These are phyloP conservation scores for Pelusios castaneus DNA, from an alignment of 2,113 vertebrate species.

Conservation along the genomic window DNA sequence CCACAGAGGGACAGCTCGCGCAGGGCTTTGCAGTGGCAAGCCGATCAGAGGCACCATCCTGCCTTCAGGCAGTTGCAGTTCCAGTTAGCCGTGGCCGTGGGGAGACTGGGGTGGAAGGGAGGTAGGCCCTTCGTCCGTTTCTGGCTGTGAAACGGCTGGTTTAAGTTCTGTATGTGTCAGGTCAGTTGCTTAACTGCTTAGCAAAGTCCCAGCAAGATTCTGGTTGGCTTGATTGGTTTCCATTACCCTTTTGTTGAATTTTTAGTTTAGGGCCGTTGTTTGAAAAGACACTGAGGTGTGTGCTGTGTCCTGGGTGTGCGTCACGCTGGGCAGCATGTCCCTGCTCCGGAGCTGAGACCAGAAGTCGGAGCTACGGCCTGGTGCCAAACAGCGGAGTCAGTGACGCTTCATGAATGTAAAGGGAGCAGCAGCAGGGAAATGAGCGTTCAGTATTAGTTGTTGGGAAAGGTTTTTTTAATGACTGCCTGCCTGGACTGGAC, in stretches of 20 bases:
- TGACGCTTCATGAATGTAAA: background rate
- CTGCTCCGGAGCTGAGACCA: too few species aligned
- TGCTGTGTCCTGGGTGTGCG: background rate
- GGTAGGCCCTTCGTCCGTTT: background rate
- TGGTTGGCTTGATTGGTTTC: background rate
- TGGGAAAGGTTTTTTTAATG: background rate
- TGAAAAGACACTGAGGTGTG: background rate
- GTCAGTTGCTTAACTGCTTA: background rate
- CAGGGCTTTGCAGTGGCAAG: background rate
- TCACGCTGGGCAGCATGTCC: background rate
- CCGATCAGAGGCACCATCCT: background rate
- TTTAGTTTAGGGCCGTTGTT: background rate
- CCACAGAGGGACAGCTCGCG: too few species aligned
- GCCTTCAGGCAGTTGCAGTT: background rate
- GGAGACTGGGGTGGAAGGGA: background rate
- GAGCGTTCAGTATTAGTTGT: too few species aligned
- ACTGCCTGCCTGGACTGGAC: background rate
- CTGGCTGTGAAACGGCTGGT: background rate
- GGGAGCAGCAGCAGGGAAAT: background rate
- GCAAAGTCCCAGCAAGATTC: background rate
- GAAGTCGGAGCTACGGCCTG: background rate
- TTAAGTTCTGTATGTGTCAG: background rate
- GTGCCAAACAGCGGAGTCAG: background rate
- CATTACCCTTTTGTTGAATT: too few species aligned
- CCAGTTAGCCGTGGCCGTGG: background rate